These are phyloP conservation scores for Budorcas taxicolor DNA, from an alignment of 2,113 vertebrate species.

Conservation along the genomic window DNA sequence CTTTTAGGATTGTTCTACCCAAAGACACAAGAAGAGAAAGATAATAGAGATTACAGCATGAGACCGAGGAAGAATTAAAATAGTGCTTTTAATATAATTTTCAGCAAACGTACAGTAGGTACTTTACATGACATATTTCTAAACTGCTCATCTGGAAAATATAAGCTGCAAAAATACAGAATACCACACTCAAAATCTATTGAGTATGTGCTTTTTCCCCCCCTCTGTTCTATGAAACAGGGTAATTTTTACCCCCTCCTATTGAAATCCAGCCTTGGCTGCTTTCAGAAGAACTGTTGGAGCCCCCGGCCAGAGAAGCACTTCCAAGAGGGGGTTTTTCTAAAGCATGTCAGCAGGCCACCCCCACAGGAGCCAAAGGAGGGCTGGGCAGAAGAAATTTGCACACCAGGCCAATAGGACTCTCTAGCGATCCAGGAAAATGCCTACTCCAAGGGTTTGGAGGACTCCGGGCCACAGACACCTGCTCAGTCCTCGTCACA, in stretches of 20 bases:
- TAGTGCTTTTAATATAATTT: conserved; percentile 85
- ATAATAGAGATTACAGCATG: conserved; percentile 61
- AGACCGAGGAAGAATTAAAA: conserved; percentile 83
- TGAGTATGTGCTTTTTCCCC: conserved; percentile 72
- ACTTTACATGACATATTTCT: conserved; percentile 81
- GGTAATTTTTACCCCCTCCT: background rate
- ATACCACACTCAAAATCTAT: conserved; percentile 78
- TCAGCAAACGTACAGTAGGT: conserved; percentile 82
- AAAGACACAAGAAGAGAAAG: background rate
- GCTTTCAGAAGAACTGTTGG: conserved; percentile 57
- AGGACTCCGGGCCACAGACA: background rate
- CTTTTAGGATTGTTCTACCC: background rate
- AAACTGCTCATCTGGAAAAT: conserved; percentile 84
- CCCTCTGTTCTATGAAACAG: background rate
- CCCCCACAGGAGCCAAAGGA: background rate
- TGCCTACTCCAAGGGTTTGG: background rate
- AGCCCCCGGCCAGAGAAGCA: conserved; percentile 33
- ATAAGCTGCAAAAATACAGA: conserved; percentile 85
- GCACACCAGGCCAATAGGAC: background rate
- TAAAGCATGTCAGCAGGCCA: background rate
- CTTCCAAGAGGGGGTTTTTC: background rate
- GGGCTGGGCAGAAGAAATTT: background rate
- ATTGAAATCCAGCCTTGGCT: conserved; percentile 57
- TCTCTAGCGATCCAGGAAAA: background rate
- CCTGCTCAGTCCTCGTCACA: conserved; percentile 44